Percentiles rank a stretch among this genome's conserved stretches.
Evolutionary conservation across 2,113 vertebrate genomes (phyloP).

Genomic region (Hippolais icterina): DNA sequence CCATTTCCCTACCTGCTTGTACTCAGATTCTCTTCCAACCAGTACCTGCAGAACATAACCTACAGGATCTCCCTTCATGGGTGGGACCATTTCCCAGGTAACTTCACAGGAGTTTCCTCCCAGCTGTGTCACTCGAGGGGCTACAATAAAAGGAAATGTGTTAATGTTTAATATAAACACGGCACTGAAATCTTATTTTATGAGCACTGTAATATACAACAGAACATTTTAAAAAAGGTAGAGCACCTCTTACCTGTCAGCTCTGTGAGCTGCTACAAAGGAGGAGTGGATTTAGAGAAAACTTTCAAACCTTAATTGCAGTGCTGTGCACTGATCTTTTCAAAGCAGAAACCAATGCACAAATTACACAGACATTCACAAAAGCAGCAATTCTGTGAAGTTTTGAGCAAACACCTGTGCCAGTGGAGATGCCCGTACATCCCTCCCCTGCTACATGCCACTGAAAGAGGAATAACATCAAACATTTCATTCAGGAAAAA

Average conservation of each 20-base stretch:
- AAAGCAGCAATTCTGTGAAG: neutral
- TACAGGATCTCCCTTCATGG: slow-evolving; percentile 95
- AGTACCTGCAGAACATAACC: slow-evolving; percentile 91
- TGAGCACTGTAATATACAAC: rapidly evolving
- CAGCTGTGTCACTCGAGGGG: slow-evolving; percentile 90
- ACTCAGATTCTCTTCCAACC: slow-evolving; percentile 93
- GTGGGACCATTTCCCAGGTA: slow-evolving; percentile 89
- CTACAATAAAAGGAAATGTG: slow-evolving; percentile 67
- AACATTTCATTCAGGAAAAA: neutral
- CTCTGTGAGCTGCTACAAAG: neutral
- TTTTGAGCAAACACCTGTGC: neutral
- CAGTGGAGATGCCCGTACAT: rapidly evolving
- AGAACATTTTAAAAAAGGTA: neutral
- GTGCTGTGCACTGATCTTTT: neutral
- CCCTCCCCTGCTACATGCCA: neutral
- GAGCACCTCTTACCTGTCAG: neutral
- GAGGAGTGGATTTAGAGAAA: neutral
- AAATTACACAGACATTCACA: neutral
- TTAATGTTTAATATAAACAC: neutral
- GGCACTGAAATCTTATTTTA: neutral
- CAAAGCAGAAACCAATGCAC: neutral
- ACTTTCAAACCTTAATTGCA: neutral
- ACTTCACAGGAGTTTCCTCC: slow-evolving; percentile 94
- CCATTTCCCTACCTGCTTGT: slow-evolving; percentile 88
- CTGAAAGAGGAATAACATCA: neutral